phyloP scores from a whole-genome alignment of 2,113 vertebrate species.

The Sorex fumeus region DNA sequence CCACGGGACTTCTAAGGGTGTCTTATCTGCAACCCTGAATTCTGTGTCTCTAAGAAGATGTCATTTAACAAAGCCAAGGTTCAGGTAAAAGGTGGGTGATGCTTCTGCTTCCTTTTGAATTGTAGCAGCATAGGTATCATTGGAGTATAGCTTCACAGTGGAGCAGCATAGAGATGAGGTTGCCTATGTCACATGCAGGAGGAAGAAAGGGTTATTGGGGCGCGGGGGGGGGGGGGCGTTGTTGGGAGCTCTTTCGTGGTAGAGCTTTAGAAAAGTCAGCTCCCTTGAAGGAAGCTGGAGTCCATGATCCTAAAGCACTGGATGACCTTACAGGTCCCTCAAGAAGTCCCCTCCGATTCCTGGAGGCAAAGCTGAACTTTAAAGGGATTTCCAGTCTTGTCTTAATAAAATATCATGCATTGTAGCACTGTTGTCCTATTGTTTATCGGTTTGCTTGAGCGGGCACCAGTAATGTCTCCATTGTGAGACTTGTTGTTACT shows the following conservation, averaged over 20 bases:
- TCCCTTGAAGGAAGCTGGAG: no score
- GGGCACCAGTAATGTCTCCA: no score
- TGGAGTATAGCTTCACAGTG: constrained; percentile 77
- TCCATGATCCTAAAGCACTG: neutral
- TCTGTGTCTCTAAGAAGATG: neutral
- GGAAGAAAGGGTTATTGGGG: neutral
- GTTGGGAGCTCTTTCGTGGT: neutral
- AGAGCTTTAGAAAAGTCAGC: neutral
- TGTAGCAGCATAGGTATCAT: constrained; percentile 70
- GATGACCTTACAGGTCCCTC: neutral
- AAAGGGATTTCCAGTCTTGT: neutral
- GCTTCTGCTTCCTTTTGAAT: constrained; percentile 69
- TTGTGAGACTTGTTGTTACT: no score
- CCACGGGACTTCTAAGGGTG: neutral
- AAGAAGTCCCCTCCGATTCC: neutral
- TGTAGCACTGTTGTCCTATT: no score
- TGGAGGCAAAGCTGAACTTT: neutral
- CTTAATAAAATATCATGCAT: constrained; percentile 21
- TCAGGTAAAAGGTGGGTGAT: no score
- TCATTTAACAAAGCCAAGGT: neutral
- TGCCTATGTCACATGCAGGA: neutral
- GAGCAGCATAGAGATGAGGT: neutral
- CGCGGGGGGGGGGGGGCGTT: accelerated
- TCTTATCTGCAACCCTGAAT: neutral
- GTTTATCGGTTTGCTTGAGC: no score